Evolutionary conservation across 2,113 vertebrate species (phyloP).

Genomic region (Misgurnus mizolepis): DNA sequence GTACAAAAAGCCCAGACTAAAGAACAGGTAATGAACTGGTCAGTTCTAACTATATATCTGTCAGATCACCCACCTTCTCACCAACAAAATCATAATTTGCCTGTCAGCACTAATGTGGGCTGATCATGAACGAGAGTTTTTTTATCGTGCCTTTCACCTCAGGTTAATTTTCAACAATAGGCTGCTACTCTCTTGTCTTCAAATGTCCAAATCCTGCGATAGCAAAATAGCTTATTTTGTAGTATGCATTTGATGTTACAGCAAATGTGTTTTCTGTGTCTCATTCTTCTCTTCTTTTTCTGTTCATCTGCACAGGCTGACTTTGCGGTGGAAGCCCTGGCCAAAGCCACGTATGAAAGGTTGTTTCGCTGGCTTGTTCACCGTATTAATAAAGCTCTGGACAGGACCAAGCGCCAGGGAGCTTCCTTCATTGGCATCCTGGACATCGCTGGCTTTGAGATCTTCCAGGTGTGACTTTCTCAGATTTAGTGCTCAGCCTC

Average conservation of each 20-base stretch:
- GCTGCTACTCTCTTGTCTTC: background rate
- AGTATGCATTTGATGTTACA: too few species aligned
- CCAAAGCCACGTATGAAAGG: constrained; percentile 96
- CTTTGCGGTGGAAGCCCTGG: constrained; percentile 95
- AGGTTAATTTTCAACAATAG: constrained; percentile 8
- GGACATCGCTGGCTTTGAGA: constrained; percentile 98
- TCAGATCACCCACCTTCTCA: background rate
- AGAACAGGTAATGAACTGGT: constrained; percentile 82
- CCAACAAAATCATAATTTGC: background rate
- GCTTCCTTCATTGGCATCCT: constrained; percentile 98
- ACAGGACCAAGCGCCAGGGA: constrained; percentile 95
- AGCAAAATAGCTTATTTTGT: too few species aligned
- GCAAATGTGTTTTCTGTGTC: background rate
- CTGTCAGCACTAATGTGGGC: background rate
- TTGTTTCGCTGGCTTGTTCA: constrained; percentile 98
- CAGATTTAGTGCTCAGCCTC: background rate
- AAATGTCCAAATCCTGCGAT: background rate
- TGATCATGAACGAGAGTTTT: background rate
- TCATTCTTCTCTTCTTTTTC: background rate
- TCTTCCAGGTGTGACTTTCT: constrained; percentile 85
- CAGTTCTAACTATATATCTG: background rate
- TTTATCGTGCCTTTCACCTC: background rate
- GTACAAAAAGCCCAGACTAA: constrained; percentile 99
- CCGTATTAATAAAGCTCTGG: constrained; percentile 96
- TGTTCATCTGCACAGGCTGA: constrained; percentile 80